Percentiles rank a stretch among this genome's conserved stretches.
Conservation (phyloP, 2,888 invertebrate genomes). For the Phorcus lineatus region DNA sequence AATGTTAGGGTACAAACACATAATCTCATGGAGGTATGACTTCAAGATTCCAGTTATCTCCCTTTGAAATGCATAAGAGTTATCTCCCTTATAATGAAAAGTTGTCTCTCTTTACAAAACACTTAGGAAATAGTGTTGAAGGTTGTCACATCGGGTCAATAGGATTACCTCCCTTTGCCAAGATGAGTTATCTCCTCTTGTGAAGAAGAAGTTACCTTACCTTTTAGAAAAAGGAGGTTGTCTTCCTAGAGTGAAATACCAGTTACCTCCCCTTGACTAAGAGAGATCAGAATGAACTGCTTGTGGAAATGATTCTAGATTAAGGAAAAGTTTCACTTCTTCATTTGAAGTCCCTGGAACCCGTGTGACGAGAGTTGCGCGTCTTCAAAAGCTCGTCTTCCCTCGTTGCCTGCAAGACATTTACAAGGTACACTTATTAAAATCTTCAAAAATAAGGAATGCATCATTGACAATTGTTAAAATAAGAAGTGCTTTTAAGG, state of each 20-base stretch:
- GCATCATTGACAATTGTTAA: neutral
- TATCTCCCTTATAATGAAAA: too few relatives aligned
- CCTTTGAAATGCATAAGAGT: too few relatives aligned
- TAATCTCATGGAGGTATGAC: too few relatives aligned
- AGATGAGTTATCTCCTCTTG: neutral
- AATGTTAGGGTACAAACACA: too few relatives aligned
- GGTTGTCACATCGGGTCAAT: too few relatives aligned
- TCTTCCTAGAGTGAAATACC: neutral
- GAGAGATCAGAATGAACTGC: neutral
- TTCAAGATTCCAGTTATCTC: too few relatives aligned
- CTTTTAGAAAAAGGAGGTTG: neutral
- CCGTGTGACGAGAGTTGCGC: slow-evolving; percentile 74
- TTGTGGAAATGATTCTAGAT: neutral
- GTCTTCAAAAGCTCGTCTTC: slow-evolving; percentile 70
- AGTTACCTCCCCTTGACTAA: neutral
- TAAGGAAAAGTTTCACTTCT: slow-evolving; percentile 43
- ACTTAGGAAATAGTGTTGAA: too few relatives aligned
- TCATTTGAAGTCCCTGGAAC: slow-evolving; percentile 74
- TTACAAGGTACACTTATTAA: neutral
- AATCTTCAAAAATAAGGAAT: neutral
- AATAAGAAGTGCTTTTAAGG: neutral
- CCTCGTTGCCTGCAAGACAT: slow-evolving; percentile 68
- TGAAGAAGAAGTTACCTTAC: neutral
- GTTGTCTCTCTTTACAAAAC: too few relatives aligned
- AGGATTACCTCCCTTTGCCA: too few relatives aligned